Evolutionary conservation across 2,888 invertebrate species (phyloP).

Genomic region (Cacoxenus indagator): DNA sequence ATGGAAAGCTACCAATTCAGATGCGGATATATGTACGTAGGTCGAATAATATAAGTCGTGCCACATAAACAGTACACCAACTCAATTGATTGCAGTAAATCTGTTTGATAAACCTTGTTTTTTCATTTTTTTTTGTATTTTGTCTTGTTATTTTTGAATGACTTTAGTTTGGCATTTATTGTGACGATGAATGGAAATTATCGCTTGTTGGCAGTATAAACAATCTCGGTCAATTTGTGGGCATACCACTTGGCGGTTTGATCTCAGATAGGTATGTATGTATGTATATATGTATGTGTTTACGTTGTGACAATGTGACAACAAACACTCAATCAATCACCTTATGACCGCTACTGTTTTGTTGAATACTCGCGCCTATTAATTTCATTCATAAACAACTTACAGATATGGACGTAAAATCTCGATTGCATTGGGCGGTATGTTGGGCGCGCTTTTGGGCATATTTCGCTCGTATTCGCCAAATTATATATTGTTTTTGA

Average conservation of each 20-base stretch:
- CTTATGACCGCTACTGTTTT: too few species aligned
- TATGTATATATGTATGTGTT: not conserved
- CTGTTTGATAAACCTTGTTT: not conserved
- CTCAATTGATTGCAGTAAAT: not conserved
- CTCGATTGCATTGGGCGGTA: conserved; percentile 73
- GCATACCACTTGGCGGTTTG: conserved; percentile 77
- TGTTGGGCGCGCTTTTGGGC: conserved; percentile 77
- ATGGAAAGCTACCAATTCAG: not conserved
- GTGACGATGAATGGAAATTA: conserved; percentile 76
- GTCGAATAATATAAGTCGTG: too few species aligned
- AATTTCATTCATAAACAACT: too few species aligned
- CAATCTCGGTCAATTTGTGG: conserved; percentile 81
- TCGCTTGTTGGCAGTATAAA: conserved; percentile 82
- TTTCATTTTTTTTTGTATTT: not conserved
- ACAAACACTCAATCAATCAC: too few species aligned
- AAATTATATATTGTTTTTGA: conserved; percentile 78
- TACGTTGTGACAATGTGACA: too few species aligned
- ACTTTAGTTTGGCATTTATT: conserved; percentile 63
- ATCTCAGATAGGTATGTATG: conserved; percentile 78
- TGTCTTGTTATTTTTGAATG: not conserved
- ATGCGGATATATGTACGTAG: not conserved
- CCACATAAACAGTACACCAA: not conserved
- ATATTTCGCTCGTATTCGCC: conserved; percentile 78
- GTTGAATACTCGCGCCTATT: too few species aligned
- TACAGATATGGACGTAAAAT: conserved; percentile 75